These are phyloP conservation scores for Notothenia coriiceps DNA, from an alignment of 2,113 vertebrate genomes.

Conservation along the genomic window DNA sequence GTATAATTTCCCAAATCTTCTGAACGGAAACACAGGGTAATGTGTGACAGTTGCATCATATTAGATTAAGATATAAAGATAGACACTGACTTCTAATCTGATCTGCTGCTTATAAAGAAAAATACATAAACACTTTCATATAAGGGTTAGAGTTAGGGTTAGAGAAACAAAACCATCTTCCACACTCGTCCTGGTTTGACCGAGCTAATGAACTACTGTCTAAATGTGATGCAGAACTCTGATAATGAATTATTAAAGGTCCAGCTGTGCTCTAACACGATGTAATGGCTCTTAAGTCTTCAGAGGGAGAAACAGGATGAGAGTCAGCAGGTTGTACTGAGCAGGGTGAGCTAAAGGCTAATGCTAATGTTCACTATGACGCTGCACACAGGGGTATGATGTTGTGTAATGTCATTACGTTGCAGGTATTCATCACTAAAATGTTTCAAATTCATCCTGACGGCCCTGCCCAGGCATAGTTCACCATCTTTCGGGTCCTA, in stretches of 20 bases:
- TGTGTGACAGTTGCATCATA: no score
- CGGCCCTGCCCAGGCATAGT: no score
- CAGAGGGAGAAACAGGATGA: background rate
- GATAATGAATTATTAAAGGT: slow-evolving; percentile 2
- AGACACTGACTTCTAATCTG: no score
- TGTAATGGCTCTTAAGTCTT: slow-evolving; percentile 8
- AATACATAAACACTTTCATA: no score
- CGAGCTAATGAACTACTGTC: background rate
- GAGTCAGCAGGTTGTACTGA: background rate
- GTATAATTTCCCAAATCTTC: no score
- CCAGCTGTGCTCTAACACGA: slow-evolving; percentile 12
- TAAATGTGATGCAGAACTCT: background rate
- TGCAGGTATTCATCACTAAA: no score
- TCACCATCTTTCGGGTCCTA: no score
- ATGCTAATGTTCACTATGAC: background rate
- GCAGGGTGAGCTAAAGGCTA: background rate
- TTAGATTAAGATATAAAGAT: no score
- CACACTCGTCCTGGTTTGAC: background rate
- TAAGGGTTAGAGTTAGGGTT: background rate
- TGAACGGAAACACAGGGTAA: no score
- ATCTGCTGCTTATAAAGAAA: no score
- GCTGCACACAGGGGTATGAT: background rate
- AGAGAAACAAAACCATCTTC: slow-evolving; percentile 4
- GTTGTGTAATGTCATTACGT: no score
- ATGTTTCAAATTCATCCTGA: no score